A percentile compares a stretch with the other conserved stretches of the same genome.
Conservation (phyloP, 2,113 vertebrate genomes). For the Leucoraja erinaceus region DNA sequence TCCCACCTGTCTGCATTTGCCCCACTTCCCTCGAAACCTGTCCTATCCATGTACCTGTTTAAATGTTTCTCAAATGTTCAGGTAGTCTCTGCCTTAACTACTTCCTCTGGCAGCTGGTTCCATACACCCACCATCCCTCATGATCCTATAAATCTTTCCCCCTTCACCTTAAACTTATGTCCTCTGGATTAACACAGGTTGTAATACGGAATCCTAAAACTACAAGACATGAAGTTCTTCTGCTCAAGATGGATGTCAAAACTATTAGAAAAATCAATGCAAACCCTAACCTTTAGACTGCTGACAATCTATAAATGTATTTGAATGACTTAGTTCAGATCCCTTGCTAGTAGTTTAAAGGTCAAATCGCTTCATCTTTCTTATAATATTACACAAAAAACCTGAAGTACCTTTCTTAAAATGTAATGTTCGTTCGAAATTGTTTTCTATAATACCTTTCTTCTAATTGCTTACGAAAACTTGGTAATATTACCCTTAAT, state of each 20-base stretch:
- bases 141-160: too few relatives aligned
- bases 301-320: conserved; percentile 15
- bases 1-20: too few relatives aligned
- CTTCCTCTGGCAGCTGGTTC: too few relatives aligned
- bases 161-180: too few relatives aligned
- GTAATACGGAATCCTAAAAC: not conserved
- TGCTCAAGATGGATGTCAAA: not conserved
- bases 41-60: too few relatives aligned
- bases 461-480: not conserved
- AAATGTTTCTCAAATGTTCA: too few relatives aligned
- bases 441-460: too few relatives aligned
- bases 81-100: too few relatives aligned
- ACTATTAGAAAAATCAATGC: not conserved
- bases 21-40: too few relatives aligned
- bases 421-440: not conserved
- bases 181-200: not conserved
- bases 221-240: not conserved
- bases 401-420: not conserved
- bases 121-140: too few relatives aligned
- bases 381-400: conserved; percentile 6
- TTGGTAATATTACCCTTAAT: not conserved
- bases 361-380: not conserved
- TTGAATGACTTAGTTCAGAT: not conserved
- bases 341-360: not conserved
- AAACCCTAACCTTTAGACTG: conserved; percentile 17